phyloP scores from a whole-genome alignment of 1,140 invertebrate species.

The Dendrolimus punctatus region DNA sequence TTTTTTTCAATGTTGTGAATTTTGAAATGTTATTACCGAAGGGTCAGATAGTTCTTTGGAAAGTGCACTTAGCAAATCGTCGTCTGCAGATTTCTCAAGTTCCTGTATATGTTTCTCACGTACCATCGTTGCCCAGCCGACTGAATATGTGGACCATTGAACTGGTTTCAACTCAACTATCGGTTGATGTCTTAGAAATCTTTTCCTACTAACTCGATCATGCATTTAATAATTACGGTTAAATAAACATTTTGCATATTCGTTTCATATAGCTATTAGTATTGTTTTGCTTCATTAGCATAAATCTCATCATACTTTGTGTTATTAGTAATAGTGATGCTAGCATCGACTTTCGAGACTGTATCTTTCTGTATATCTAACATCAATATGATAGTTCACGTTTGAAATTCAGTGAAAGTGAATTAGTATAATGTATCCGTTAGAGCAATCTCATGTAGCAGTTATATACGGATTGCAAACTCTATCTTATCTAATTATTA shows the following conservation, averaged over 20 bases:
- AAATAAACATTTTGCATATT: conserved; percentile 22
- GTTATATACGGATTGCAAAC: conserved; percentile 10
- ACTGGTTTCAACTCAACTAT: conserved; percentile 60
- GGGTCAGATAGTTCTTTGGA: conserved; percentile 4
- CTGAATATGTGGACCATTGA: conserved; percentile 64
- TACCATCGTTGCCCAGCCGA: conserved; percentile 53
- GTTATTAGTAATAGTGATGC: conserved; percentile 1
- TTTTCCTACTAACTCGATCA: conserved; percentile 62
- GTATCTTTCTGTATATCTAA: conserved; percentile 3
- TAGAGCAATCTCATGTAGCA: conserved; percentile 5
- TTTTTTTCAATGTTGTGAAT: too few relatives aligned
- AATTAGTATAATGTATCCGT: conserved; percentile 1
- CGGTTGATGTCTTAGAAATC: conserved; percentile 55
- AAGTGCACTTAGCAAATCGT: conserved; percentile 11
- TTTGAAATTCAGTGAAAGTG: conserved; percentile 20
- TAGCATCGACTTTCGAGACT: conserved; percentile 5
- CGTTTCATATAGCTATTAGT: conserved; percentile 4
- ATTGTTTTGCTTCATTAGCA: conserved; percentile 9
- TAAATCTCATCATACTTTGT: conserved; percentile 6
- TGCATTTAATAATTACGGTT: conserved; percentile 51
- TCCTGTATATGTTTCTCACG: conserved; percentile 55
- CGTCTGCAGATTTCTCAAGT: conserved; percentile 47
- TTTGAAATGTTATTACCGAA: too few relatives aligned
- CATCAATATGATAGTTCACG: too few relatives aligned
- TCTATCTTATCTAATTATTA: conserved; percentile 53